A percentile compares a stretch with the other conserved stretches of the same genome.
These are phyloP conservation scores for Heliconius sara DNA, from an alignment of 2,888 invertebrate genomes.

Conservation along the genomic window DNA sequence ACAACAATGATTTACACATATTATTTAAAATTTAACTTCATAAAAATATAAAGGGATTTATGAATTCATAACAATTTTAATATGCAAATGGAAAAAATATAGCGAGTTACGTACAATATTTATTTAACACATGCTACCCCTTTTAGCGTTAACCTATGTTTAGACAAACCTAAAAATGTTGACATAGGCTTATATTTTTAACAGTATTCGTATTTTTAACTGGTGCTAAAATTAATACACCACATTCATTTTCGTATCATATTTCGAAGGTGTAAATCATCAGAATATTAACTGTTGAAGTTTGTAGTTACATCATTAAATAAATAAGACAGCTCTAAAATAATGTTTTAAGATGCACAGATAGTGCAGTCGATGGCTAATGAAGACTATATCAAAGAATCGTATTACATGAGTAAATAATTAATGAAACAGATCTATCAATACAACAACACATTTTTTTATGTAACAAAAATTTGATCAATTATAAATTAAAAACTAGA, in stretches of 20 bases:
- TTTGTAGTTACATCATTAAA: conserved; percentile 28
- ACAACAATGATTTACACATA: not conserved
- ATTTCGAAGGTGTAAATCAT: conserved; percentile 56
- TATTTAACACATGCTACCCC: conserved; percentile 24
- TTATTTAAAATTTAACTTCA: not conserved
- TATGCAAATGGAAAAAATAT: conserved; percentile 25
- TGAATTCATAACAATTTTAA: not conserved
- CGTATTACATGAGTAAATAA: not conserved
- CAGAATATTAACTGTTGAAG: conserved; percentile 51
- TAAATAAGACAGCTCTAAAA: conserved; percentile 5
- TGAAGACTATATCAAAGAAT: not conserved
- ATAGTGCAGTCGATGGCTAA: not conserved
- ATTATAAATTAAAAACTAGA: not conserved
- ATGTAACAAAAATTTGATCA: not conserved
- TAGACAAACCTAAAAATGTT: conserved; percentile 23
- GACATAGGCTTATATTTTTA: conserved; percentile 38
- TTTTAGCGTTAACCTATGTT: conserved; percentile 16
- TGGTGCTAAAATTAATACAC: conserved; percentile 49
- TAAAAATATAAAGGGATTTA: conserved; percentile 26
- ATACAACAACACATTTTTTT: not conserved
- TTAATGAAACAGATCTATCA: not conserved
- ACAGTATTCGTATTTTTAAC: conserved; percentile 31
- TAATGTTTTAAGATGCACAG: not conserved
- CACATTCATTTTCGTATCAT: conserved; percentile 55
- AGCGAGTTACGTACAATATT: not conserved